Percentiles rank a stretch among this genome's conserved stretches.
Evolutionary conservation across 2,888 invertebrate species (phyloP).

Genomic region (Hirtodrosophila confusa): DNA sequence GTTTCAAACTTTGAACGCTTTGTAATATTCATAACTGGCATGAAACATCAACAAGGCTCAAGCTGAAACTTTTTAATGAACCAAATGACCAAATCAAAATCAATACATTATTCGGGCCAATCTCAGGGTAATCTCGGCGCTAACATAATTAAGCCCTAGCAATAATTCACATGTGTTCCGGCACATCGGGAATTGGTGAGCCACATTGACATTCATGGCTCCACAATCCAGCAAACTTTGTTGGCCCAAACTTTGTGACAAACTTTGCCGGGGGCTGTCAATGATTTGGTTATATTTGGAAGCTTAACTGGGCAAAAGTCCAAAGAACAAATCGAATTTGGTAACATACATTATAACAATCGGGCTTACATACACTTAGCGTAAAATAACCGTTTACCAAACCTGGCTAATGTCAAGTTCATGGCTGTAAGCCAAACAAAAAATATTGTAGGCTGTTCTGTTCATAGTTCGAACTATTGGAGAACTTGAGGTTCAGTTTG

Average conservation of each 20-base stretch:
- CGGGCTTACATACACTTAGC: not conserved
- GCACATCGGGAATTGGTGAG: not conserved
- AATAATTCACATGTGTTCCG: constrained; percentile 42
- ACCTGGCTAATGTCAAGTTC: too few species aligned
- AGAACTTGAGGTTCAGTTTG: too few species aligned
- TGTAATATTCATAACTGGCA: constrained; percentile 69
- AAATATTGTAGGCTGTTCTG: too few species aligned
- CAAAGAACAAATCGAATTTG: constrained; percentile 49
- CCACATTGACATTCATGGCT: constrained; percentile 29
- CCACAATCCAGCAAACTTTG: constrained; percentile 53
- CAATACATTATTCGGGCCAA: constrained; percentile 29
- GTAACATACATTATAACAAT: constrained; percentile 20
- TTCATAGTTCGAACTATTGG: too few species aligned
- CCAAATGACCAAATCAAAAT: constrained; percentile 65
- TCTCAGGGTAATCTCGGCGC: constrained; percentile 24
- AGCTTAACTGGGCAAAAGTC: constrained; percentile 23
- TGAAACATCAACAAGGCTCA: constrained; percentile 65
- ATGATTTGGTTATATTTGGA: constrained; percentile 57
- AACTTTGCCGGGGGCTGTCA: constrained; percentile 48
- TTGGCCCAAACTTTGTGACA: constrained; percentile 53
- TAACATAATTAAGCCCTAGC: constrained; percentile 31
- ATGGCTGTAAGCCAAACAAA: too few species aligned
- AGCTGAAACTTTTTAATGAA: constrained; percentile 73
- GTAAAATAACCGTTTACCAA: not conserved
- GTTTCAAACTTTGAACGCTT: constrained; percentile 57